Evolutionary conservation across 2,797 vertebrate genomes (phyloP).

Genomic region (Cynopterus sphinx): DNA sequence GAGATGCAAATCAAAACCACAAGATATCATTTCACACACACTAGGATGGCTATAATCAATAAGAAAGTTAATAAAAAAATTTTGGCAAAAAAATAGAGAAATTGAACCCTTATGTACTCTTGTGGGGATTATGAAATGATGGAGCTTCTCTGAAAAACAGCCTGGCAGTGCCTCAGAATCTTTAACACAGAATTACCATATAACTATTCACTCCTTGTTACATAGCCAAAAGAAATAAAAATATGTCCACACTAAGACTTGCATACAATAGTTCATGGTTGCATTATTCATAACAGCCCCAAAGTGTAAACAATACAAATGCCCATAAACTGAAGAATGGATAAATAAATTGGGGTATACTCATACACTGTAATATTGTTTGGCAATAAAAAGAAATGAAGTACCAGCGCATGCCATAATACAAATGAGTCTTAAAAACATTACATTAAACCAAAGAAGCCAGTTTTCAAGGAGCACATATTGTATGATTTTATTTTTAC

Average conservation of each 20-base stretch:
- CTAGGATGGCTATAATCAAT: not conserved
- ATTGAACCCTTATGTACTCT: not conserved
- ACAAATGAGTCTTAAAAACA: not conserved
- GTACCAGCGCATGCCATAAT: not conserved
- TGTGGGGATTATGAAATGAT: not conserved
- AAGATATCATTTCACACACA: not conserved
- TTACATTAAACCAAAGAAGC: not conserved
- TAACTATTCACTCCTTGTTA: not conserved
- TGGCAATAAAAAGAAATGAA: not conserved
- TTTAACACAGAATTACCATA: not conserved
- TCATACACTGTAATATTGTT: not conserved
- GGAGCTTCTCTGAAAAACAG: not conserved
- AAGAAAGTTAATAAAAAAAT: not conserved
- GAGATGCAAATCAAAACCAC: not conserved
- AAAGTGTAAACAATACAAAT: not conserved
- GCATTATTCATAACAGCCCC: not conserved
- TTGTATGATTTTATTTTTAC: not conserved
- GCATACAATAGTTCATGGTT: not conserved
- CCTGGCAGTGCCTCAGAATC: not conserved
- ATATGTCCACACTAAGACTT: not conserved
- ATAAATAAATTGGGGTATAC: not conserved
- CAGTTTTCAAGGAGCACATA: not conserved
- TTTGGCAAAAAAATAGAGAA: not conserved
- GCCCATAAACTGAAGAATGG: not conserved
- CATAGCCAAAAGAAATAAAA: not conserved